Conservation (phyloP, 2,797 vertebrate genomes). For the Liasis olivaceus region DNA sequence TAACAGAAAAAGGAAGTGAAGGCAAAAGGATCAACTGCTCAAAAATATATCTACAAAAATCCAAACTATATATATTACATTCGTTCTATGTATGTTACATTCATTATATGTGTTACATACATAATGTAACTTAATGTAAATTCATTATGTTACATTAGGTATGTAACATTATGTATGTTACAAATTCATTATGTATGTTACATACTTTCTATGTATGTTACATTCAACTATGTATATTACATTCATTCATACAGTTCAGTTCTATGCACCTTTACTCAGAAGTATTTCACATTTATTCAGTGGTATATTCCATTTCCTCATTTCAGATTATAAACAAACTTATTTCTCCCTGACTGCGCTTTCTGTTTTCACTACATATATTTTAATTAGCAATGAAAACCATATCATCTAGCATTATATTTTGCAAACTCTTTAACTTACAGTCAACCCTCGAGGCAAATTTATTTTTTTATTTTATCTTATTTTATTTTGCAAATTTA, state of each 20-base stretch:
- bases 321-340: background rate
- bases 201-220: background rate
- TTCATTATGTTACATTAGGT: background rate
- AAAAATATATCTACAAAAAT: background rate
- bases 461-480: too few species aligned
- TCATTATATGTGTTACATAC: too few species aligned
- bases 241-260: background rate
- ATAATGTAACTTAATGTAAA: too few species aligned
- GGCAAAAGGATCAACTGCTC: background rate
- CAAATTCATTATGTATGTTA: background rate
- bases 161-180: background rate
- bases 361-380: background rate
- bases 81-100: too few species aligned
- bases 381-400: constrained; percentile 5
- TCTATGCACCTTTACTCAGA: background rate
- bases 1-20: constrained; percentile 40
- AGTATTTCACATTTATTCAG: background rate
- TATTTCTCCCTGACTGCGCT: background rate
- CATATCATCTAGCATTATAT: background rate
- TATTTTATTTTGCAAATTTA: too few species aligned
- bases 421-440: background rate
- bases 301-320: background rate
- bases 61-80: background rate
- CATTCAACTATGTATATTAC: background rate
- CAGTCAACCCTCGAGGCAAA: background rate